These are phyloP conservation scores for Perccottus glenii DNA, from an alignment of 2,113 vertebrate genomes.

Conservation along the genomic window DNA sequence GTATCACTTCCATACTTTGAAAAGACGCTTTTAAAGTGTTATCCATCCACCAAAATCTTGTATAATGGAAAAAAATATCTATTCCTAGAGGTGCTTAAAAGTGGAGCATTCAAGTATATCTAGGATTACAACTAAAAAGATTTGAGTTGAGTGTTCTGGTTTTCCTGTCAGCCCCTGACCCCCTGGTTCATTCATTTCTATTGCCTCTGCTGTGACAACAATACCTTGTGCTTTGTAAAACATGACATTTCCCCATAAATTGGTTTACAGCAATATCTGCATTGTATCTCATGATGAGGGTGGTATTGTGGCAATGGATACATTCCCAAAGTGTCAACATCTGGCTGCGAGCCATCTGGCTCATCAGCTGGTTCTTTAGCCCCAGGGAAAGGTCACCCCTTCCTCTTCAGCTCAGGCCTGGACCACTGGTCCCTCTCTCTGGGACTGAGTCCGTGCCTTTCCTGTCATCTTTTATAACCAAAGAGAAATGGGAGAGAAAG, in stretches of 20 bases:
- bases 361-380: conserved; percentile 58
- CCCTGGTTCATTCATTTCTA: neutral
- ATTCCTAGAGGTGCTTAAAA: too few species aligned
- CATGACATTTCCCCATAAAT: neutral
- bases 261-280: too few species aligned
- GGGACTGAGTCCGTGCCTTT: conserved; percentile 46
- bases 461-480: conserved; percentile 66
- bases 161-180: neutral
- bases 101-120: too few species aligned
- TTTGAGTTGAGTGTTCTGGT: neutral
- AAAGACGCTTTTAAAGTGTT: too few species aligned
- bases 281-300: neutral
- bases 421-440: conserved; percentile 20
- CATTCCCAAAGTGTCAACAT: conserved; percentile 20
- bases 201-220: neutral
- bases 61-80: too few species aligned
- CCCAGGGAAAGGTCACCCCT: conserved; percentile 65
- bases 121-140: too few species aligned
- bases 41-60: too few species aligned
- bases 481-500: conserved; percentile 46
- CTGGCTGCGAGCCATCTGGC: conserved; percentile 12
- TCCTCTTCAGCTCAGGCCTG: conserved; percentile 31
- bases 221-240: neutral
- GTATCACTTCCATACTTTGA: too few species aligned
- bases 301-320: conserved; percentile 4